Base-by-base conservation (phyloP, 64 coral and sea anemone genomes). In the Montipora sp. region DNA sequence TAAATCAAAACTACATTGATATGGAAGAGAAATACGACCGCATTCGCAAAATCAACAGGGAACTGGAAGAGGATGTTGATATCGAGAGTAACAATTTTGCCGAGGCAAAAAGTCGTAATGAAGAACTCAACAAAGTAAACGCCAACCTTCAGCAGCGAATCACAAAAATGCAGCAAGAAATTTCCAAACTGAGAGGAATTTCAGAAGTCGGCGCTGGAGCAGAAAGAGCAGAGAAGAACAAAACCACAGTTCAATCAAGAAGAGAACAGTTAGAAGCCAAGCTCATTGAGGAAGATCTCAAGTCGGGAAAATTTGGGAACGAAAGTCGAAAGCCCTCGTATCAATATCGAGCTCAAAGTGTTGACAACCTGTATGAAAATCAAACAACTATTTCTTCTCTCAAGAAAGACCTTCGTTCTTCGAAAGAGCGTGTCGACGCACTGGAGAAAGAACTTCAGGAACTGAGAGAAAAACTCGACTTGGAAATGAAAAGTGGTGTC, bases 11-110 rank as follows among this genome's bases (percentile, higher is more conserved):
- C 47, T 50, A 71, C 46, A n/a, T 85, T 5, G 65, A 85, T 10
- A 1, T 85, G 18, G 82, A 85, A 49, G 82, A 85, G 20, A 48
- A 63, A 48, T 85, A 71, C n/a, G 65, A 63, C 1, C 82, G 82
- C 14, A 85, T 85, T 47, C 61, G 82, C 8, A 85, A 72, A 48
- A 65, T 85, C 3, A 85, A 85, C 46, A 85, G 82, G 18, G 82
- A 85, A 23, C 45, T 85, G 15, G 82, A 85, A 23, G 82, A 85
- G 8, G 82, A 85, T 44, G 36, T 85, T 22, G 82, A 85, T n/a
- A 85, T 85, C 9, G 82, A 85, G 45, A 85, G 61, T 16, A 49
- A 50, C 44, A 71, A 72, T 20, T 45, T 71, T 13, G 65, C 65
- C 21, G 82, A 72, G 20, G 82, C 65, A n/a, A 85, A 71, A 47